Evolutionary conservation across 2,888 invertebrate species (phyloP).

Genomic region (Nesidiocoris tenuis): DNA sequence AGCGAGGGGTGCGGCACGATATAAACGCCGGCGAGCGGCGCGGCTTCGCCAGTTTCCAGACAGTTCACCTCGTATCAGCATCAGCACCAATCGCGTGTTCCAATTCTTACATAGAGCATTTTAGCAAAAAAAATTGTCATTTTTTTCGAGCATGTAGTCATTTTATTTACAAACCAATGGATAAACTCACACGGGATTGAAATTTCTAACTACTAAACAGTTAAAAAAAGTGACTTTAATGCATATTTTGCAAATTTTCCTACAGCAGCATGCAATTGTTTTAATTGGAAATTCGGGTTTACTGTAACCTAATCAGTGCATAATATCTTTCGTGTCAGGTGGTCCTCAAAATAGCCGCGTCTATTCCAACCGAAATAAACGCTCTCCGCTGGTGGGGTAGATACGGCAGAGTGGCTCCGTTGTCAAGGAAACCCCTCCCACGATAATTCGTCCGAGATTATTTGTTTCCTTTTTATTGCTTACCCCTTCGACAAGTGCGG

Average conservation of each 20-base stretch:
- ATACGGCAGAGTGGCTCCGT: slow-evolving; percentile 1
- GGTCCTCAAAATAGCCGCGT: not conserved
- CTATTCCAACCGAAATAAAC: not conserved
- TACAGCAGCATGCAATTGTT: too few relatives aligned
- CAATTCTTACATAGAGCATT: too few relatives aligned
- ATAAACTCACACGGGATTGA: too few relatives aligned
- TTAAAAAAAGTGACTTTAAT: too few relatives aligned
- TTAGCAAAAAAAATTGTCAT: too few relatives aligned
- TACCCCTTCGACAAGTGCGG: not conserved
- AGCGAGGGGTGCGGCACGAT: slow-evolving; percentile 37
- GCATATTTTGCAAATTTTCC: too few relatives aligned
- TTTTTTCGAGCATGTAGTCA: too few relatives aligned
- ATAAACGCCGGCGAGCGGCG: slow-evolving; percentile 22
- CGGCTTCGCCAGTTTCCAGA: slow-evolving; percentile 33
- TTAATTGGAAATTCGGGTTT: too few relatives aligned
- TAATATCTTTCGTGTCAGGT: not conserved
- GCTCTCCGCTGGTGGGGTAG: not conserved
- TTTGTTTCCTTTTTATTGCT: not conserved
- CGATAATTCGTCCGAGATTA: not conserved
- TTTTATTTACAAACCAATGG: too few relatives aligned
- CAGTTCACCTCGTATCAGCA: too few relatives aligned
- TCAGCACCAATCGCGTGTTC: too few relatives aligned
- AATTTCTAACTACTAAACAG: too few relatives aligned
- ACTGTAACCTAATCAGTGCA: not conserved
- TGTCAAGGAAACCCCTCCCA: slow-evolving; percentile 28